These are phyloP conservation scores for Tachypleus tridentatus DNA, from an alignment of 1,140 invertebrate species.

Conservation along the genomic window DNA sequence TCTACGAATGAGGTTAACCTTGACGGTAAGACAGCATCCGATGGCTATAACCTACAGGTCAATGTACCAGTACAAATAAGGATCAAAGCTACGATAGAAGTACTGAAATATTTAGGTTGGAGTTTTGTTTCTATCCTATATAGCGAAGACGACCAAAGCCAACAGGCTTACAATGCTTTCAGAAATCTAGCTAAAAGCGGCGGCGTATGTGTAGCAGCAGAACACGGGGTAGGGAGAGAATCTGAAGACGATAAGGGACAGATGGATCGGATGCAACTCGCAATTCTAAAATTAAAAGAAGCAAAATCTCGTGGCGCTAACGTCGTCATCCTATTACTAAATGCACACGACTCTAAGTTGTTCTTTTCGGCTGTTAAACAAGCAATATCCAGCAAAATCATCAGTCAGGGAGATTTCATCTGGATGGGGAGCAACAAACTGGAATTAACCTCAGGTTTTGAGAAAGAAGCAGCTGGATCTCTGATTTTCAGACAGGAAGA, in stretches of 20 bases:
- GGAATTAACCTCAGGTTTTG: slow-evolving; percentile 11
- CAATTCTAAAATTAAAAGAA: not conserved
- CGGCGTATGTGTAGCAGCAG: slow-evolving; percentile 24
- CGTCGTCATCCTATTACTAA: slow-evolving; percentile 17
- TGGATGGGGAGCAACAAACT: slow-evolving; percentile 21
- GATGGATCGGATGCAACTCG: not conserved
- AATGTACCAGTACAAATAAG: slow-evolving; percentile 18
- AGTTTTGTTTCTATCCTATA: slow-evolving; percentile 34
- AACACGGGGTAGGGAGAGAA: not conserved
- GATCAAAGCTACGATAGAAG: slow-evolving; percentile 27
- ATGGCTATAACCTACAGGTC: slow-evolving; percentile 15
- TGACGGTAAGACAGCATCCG: slow-evolving; percentile 1
- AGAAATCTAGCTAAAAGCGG: slow-evolving; percentile 25
- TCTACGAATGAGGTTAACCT: slow-evolving; percentile 17
- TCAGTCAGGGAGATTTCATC: slow-evolving; percentile 19
- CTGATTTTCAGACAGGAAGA: slow-evolving; percentile 14
- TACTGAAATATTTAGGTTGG: slow-evolving; percentile 33
- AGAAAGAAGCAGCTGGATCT: slow-evolving; percentile 13
- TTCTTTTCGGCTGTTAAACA: slow-evolving; percentile 28
- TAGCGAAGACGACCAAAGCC: slow-evolving; percentile 27
- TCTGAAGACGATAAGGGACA: too few species aligned
- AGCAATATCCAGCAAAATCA: slow-evolving; percentile 19
- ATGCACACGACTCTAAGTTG: slow-evolving; percentile 19
- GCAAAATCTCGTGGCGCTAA: slow-evolving; percentile 20
- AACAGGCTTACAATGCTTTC: slow-evolving; percentile 27